Evolutionary conservation across 2,113 vertebrate genomes (phyloP).

Genomic region (Carollia perspicillata): DNA sequence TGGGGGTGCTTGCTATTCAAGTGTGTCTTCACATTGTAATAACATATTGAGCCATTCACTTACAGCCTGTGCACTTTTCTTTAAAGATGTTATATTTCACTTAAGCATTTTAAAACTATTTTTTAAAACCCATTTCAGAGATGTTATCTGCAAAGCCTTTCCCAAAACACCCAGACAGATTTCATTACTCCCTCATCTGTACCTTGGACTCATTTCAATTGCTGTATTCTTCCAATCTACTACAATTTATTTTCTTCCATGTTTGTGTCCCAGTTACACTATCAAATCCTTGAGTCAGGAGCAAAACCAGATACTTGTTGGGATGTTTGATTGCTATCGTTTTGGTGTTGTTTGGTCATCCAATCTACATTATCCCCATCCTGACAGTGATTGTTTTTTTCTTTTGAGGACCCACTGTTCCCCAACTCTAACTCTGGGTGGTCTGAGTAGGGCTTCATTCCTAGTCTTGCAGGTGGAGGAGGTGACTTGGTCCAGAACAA

Average conservation of each 20-base stretch:
- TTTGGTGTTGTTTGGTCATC: background rate
- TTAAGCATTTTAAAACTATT: background rate
- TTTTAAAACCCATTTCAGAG: background rate
- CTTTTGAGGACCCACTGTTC: background rate
- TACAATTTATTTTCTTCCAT: background rate
- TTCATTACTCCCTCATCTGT: background rate
- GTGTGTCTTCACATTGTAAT: background rate
- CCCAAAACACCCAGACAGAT: background rate
- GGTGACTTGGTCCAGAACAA: background rate
- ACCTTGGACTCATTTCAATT: background rate
- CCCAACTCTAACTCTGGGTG: background rate
- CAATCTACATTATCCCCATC: background rate
- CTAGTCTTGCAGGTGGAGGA: background rate
- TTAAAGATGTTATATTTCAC: background rate
- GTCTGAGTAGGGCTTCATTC: background rate
- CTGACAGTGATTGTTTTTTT: background rate
- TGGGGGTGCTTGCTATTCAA: background rate
- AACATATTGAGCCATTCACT: background rate
- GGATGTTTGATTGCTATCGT: background rate
- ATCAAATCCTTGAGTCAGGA: background rate
- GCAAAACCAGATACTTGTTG: background rate
- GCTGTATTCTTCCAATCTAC: background rate
- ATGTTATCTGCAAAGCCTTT: background rate
- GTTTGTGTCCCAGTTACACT: background rate
- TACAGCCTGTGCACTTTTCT: background rate